Evolutionary conservation across 1,140 invertebrate genomes (phyloP), one percentile per base, ranked within the genome.

Genomic region (Drosophila lacteicornis): DNA sequence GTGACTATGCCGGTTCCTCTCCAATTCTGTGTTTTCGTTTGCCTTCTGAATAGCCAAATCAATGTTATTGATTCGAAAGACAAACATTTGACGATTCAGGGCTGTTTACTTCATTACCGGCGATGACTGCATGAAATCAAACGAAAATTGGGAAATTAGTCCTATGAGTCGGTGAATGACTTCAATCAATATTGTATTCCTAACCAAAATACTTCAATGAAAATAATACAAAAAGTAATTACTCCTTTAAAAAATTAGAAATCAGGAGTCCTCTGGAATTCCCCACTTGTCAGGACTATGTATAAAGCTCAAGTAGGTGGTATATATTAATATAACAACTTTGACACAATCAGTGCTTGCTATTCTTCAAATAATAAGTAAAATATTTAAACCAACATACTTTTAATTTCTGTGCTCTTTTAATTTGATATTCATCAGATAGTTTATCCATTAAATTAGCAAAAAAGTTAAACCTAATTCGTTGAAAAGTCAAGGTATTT

Each of bases 61-160:
- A 74, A 74, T 74, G 38, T 25, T 74, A 74, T 74, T 73, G 70
- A 74, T 73, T 74, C 46, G 40, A 50, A 30, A 73, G 40, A 43
- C 45, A 73, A 60, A 71, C 43, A 73, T 60, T 60, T 50, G 70
- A 60, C 46, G 42, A 22, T n/a, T 73, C 46, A 45, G 30, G 70
- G 46, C 45, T 60, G 46, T 59, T 51, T 71, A 73, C 53, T 71
- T 71, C 67, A 38, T 43, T 73, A 51, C 66, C 17, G 11, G 27
- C 27, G 17, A 46, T 51, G 36, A 71, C 55, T 51, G 8, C 11
- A 71, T 22, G 15, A 43, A 71, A 49, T 71, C 66, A 73, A 47
- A 49, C 12, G 12, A 70, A 70, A 70, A 47, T 42, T n/a, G 33
- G 36, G 22, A 36, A 67, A 22, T 27, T 13, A 36, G 47, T 53